A percentile compares a stretch with the other conserved stretches of the same genome.
These are phyloP conservation scores for Nysson spinosus DNA, from an alignment of 2,888 invertebrate species.

Conservation along the genomic window DNA sequence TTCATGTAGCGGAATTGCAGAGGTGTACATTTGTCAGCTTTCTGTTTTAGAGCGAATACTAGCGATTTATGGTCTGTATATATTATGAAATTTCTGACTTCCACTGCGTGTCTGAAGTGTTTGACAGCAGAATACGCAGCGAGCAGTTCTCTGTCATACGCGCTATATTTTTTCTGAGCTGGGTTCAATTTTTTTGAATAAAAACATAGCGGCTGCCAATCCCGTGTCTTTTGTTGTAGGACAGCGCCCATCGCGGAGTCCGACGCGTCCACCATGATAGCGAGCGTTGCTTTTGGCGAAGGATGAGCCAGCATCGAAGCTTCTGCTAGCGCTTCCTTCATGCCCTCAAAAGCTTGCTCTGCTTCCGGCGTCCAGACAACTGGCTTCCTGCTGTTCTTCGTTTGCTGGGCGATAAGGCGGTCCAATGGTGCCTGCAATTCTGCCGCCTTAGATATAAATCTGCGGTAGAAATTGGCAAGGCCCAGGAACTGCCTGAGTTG, in stretches of 20 bases:
- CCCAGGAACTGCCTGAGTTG: neutral
- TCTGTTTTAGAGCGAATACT: neutral
- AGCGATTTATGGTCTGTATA: constrained; percentile 10
- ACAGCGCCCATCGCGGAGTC: neutral
- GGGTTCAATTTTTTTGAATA: neutral
- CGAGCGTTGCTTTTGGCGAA: neutral
- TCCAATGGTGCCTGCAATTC: neutral
- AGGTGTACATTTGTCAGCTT: constrained; percentile 1
- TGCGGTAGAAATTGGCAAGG: constrained; percentile 5
- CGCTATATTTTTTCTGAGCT: neutral
- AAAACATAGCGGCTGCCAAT: too few relatives aligned
- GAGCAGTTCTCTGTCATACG: neutral
- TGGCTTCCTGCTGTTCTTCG: neutral
- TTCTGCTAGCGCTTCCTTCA: neutral
- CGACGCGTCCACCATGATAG: neutral
- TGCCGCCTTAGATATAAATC: neutral
- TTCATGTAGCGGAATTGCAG: constrained; percentile 1
- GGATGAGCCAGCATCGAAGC: neutral
- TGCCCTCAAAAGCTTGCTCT: neutral
- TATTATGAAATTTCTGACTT: neutral
- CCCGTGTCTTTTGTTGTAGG: neutral
- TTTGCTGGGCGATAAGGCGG: neutral
- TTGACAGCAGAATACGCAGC: neutral
- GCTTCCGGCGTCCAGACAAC: neutral
- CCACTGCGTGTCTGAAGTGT: neutral